phyloP scores from a whole-genome alignment of 2,797 vertebrate species.

The Crocodylus rhombifer region DNA sequence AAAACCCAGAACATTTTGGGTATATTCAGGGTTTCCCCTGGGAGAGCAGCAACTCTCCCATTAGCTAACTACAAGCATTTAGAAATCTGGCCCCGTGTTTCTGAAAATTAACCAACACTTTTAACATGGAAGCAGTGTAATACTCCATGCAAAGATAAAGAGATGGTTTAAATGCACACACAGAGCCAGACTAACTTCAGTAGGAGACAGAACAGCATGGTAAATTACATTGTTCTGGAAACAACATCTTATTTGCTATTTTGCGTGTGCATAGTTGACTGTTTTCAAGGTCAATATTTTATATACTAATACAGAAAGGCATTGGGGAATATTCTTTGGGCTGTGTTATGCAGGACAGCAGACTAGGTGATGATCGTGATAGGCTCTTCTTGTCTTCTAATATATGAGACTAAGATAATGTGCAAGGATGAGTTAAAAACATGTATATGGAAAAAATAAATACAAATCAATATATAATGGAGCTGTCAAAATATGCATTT shows the following conservation, averaged over 20 bases:
- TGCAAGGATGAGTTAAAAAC: background rate
- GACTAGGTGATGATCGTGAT: background rate
- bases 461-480: fast-evolving
- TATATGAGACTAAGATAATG: background rate
- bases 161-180: background rate
- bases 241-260: conserved; percentile 5
- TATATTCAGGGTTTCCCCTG: no score
- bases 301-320: background rate
- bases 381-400: background rate
- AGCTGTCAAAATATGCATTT: fast-evolving
- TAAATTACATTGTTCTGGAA: background rate
- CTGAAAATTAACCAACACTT: background rate
- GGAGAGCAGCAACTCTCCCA: background rate
- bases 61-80: background rate
- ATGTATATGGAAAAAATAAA: background rate
- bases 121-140: background rate
- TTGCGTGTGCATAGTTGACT: background rate
- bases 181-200: background rate
- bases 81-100: background rate
- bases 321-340: background rate
- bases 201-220: conserved; percentile 32
- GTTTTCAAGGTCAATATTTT: conserved; percentile 3
- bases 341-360: conserved; percentile 1
- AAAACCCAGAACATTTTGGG: no score
- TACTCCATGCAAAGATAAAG: background rate